Percentiles rank a stretch among this genome's conserved stretches.
These are phyloP conservation scores for Periophthalmodon schlosseri DNA, from an alignment of 2,113 vertebrate species.

Conservation along the genomic window DNA sequence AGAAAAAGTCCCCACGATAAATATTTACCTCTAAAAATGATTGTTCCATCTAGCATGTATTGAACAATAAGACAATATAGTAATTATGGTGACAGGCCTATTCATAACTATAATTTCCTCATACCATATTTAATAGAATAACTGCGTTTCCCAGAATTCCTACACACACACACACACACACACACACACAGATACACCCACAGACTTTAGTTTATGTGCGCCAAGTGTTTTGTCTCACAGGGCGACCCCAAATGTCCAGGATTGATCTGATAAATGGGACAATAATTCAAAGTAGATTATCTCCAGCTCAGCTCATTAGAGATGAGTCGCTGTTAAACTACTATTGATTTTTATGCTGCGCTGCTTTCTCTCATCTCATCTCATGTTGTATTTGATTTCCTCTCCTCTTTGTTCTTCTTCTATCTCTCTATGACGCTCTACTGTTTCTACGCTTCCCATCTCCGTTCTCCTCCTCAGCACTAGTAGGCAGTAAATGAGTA, in stretches of 20 bases:
- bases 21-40: no score
- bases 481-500: slow-evolving; percentile 88
- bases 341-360: slow-evolving; percentile 70
- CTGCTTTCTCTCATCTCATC: slow-evolving; percentile 11
- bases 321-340: slow-evolving; percentile 66
- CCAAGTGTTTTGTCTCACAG: slow-evolving; percentile 3
- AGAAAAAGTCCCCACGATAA: no score
- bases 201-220: background rate
- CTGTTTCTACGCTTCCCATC: slow-evolving; percentile 1
- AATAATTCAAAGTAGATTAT: slow-evolving; percentile 66
- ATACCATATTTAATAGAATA: background rate
- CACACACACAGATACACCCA: background rate
- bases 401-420: slow-evolving; percentile 4
- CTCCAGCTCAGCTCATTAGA: slow-evolving; percentile 63
- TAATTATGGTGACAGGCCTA: no score
- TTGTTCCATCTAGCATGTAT: no score
- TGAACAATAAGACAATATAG: no score
- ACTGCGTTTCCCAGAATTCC: background rate
- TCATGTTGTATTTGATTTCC: slow-evolving; percentile 7
- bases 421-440: slow-evolving; percentile 4
- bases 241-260: slow-evolving; percentile 26
- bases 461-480: slow-evolving; percentile 69
- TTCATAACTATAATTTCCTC: background rate
- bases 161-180: slow-evolving; percentile 3
- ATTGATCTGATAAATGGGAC: slow-evolving; percentile 62